phyloP scores from a whole-genome alignment of 1,140 invertebrate genomes.

The Augochlora pura region DNA sequence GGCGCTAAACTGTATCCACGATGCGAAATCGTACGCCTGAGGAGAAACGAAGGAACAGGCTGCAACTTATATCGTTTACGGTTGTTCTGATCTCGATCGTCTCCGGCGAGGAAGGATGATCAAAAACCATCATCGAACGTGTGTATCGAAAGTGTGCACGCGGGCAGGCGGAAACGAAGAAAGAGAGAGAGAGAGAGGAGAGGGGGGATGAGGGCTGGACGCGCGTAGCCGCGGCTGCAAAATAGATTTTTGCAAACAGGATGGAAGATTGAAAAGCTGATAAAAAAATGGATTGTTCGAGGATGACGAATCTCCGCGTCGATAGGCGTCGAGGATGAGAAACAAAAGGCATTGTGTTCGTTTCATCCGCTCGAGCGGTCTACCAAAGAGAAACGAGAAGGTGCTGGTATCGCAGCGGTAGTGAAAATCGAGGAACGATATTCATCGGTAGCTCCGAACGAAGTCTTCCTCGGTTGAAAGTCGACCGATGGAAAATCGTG shows the following conservation, averaged over 20 bases:
- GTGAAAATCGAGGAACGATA: slow-evolving; percentile 53
- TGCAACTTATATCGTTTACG: too few species aligned
- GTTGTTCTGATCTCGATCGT: too few species aligned
- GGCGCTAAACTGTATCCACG: too few species aligned
- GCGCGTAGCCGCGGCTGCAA: background rate
- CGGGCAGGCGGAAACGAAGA: background rate
- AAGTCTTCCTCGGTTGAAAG: slow-evolving; percentile 50
- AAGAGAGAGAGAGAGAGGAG: background rate
- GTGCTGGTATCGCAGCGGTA: slow-evolving; percentile 44
- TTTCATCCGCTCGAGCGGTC: slow-evolving; percentile 48
- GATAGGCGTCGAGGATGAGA: slow-evolving; percentile 51
- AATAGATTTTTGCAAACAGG: slow-evolving; percentile 8
- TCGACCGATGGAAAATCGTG: slow-evolving; percentile 54
- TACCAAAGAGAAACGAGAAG: slow-evolving; percentile 51
- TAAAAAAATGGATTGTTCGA: slow-evolving; percentile 47
- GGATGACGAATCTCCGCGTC: slow-evolving; percentile 50
- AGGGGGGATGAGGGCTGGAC: background rate
- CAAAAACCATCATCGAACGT: too few species aligned
- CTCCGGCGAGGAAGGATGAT: too few species aligned
- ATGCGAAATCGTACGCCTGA: too few species aligned
- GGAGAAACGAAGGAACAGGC: too few species aligned
- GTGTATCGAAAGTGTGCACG: too few species aligned
- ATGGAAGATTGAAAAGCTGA: slow-evolving; percentile 18
- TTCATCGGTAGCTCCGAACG: slow-evolving; percentile 50
- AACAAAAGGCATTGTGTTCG: slow-evolving; percentile 52